Conservation (phyloP, 2,113 vertebrate species). For the Mastomys natalensis region DNA sequence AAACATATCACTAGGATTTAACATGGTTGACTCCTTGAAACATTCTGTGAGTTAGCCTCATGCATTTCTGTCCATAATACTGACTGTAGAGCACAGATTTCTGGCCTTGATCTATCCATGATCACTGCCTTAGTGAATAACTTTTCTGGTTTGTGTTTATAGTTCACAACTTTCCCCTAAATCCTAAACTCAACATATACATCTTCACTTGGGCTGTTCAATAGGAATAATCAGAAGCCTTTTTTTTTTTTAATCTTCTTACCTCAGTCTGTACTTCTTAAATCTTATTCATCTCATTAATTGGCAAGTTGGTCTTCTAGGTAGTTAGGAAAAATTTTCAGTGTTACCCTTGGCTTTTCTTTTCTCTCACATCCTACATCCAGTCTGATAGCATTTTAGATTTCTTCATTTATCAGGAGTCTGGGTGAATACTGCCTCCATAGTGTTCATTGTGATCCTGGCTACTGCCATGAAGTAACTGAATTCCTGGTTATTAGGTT, state of each 20-base stretch:
- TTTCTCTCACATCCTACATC: background rate
- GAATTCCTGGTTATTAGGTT: background rate
- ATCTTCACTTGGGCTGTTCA: background rate
- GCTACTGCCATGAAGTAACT: slow-evolving; percentile 1
- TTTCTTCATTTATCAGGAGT: slow-evolving; percentile 5
- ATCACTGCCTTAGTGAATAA: slow-evolving; percentile 9
- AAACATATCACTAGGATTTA: background rate
- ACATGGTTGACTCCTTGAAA: slow-evolving; percentile 12
- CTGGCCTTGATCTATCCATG: background rate
- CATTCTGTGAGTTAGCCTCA: background rate
- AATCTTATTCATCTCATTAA: background rate
- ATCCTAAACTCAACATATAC: background rate
- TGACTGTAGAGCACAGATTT: background rate
- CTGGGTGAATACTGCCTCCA: background rate
- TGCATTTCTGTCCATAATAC: background rate
- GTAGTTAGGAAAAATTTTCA: background rate
- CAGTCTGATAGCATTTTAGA: background rate
- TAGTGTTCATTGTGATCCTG: background rate
- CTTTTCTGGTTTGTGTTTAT: background rate
- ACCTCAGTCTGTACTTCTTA: background rate
- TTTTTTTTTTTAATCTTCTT: slow-evolving; percentile 13
- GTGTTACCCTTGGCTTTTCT: background rate
- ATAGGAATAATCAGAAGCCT: slow-evolving; percentile 34
- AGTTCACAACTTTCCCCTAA: background rate
- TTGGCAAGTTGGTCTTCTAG: background rate